phyloP scores from a whole-genome alignment of 2,113 vertebrate species.

The Grammomys surdaster region DNA sequence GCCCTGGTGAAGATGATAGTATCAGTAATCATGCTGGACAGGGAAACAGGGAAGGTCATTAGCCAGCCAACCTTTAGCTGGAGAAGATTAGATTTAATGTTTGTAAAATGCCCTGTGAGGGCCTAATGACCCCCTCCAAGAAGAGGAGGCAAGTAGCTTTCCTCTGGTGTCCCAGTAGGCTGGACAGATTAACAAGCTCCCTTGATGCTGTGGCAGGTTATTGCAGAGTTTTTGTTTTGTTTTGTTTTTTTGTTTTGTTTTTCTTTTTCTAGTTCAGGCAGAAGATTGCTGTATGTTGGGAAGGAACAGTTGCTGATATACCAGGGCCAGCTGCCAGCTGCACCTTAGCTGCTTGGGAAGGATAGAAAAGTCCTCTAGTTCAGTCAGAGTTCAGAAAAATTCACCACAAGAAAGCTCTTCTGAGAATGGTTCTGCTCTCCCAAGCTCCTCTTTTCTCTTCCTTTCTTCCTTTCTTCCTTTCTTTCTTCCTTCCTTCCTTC shows the following conservation, averaged over 20 bases:
- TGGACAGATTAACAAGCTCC: background rate
- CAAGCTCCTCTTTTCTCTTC: too few species aligned
- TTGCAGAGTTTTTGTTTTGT: background rate
- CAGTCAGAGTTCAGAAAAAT: slow-evolving; percentile 17
- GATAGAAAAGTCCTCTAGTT: background rate
- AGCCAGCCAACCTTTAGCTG: background rate
- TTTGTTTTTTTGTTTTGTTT: too few species aligned
- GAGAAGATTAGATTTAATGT: slow-evolving; percentile 60
- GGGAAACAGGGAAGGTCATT: background rate
- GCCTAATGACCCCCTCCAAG: background rate
- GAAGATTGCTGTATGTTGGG: background rate
- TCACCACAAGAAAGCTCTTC: background rate
- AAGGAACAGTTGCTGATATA: background rate
- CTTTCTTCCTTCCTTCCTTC: too few species aligned
- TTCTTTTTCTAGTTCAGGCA: background rate
- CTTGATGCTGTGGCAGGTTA: background rate
- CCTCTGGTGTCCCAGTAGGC: background rate
- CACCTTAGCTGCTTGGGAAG: background rate
- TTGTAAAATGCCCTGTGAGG: slow-evolving; percentile 31
- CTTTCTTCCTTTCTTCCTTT: too few species aligned
- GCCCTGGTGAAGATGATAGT: background rate
- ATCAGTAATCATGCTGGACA: slow-evolving; percentile 37
- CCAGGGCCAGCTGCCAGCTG: background rate
- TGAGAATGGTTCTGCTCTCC: background rate
- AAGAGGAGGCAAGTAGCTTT: background rate